phyloP scores from a whole-genome alignment of 1,140 invertebrate genomes.

The Drosophila bocki region DNA sequence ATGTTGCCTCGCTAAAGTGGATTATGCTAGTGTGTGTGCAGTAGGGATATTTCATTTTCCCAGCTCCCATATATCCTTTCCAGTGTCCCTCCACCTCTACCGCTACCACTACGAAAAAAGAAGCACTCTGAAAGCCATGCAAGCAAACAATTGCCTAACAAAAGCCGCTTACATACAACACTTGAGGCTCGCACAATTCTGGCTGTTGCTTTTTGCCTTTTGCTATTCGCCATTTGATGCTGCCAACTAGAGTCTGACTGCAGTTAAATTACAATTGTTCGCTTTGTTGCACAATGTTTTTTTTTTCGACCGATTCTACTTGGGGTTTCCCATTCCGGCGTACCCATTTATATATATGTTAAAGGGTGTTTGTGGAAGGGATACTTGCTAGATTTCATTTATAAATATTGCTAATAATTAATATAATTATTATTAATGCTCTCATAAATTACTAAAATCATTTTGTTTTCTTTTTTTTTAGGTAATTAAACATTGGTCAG shows the following conservation, averaged over 20 bases:
- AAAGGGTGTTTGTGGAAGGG: not conserved
- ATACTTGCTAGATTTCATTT: not conserved
- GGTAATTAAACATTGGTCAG: slow-evolving; percentile 11
- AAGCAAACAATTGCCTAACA: slow-evolving; percentile 78
- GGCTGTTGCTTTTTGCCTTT: slow-evolving; percentile 27
- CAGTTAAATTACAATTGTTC: slow-evolving; percentile 83
- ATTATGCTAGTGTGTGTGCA: slow-evolving; percentile 58
- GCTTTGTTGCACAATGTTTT: slow-evolving; percentile 80
- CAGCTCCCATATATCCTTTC: slow-evolving; percentile 34
- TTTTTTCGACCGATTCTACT: slow-evolving; percentile 28
- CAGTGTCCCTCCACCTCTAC: not conserved
- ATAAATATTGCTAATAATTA: not conserved
- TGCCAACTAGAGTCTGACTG: slow-evolving; percentile 80
- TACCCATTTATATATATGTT: not conserved
- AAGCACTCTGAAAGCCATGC: slow-evolving; percentile 8
- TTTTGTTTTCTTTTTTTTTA: slow-evolving; percentile 16
- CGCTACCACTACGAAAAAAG: not conserved
- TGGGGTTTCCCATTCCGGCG: slow-evolving; percentile 16
- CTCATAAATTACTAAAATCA: not conserved
- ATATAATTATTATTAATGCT: slow-evolving; percentile 3
- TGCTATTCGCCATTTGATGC: slow-evolving; percentile 32
- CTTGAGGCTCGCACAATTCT: slow-evolving; percentile 76
- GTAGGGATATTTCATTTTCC: slow-evolving; percentile 68
- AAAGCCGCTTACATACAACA: slow-evolving; percentile 83
- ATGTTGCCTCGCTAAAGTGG: slow-evolving; percentile 60